These are phyloP conservation scores for Drosophila guanche DNA, from an alignment of 1,140 invertebrate species.

Conservation along the genomic window DNA sequence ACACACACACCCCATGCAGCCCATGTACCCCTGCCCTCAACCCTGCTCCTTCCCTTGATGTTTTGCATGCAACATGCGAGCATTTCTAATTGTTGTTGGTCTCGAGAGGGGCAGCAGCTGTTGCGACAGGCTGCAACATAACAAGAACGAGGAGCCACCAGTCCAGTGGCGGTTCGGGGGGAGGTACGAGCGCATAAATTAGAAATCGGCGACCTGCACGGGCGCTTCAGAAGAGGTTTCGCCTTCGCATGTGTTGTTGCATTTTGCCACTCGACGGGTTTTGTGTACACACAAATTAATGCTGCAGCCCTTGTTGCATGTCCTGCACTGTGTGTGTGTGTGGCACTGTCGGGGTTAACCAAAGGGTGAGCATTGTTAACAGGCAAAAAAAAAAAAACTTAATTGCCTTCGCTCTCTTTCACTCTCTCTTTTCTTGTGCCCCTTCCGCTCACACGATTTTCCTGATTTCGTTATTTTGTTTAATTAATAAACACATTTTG, in stretches of 20 bases:
- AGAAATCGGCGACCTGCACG: constrained; percentile 63
- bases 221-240: constrained; percentile 28
- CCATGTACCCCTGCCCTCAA: background rate
- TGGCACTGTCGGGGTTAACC: constrained; percentile 46
- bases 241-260: constrained; percentile 36
- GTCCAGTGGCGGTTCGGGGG: constrained; percentile 43
- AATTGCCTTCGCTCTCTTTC: constrained; percentile 34
- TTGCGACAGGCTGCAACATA: constrained; percentile 36
- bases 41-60: background rate
- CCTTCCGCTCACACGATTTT: background rate
- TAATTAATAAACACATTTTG: constrained; percentile 74
- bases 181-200: constrained; percentile 65
- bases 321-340: constrained; percentile 38
- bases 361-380: constrained; percentile 62
- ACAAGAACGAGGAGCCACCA: constrained; percentile 53
- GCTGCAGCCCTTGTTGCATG: constrained; percentile 21
- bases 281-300: constrained; percentile 73
- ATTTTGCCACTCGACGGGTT: constrained; percentile 52
- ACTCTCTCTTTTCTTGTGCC: background rate
- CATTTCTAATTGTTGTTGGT: constrained; percentile 66
- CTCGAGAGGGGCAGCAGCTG: constrained; percentile 28
- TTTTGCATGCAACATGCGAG: constrained; percentile 65
- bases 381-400: constrained; percentile 35
- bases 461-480: constrained; percentile 58
- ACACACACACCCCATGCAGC: too few species aligned